These are phyloP conservation scores for Anguilla obscura DNA, from an alignment of 2,797 vertebrate genomes.

Conservation along the genomic window DNA sequence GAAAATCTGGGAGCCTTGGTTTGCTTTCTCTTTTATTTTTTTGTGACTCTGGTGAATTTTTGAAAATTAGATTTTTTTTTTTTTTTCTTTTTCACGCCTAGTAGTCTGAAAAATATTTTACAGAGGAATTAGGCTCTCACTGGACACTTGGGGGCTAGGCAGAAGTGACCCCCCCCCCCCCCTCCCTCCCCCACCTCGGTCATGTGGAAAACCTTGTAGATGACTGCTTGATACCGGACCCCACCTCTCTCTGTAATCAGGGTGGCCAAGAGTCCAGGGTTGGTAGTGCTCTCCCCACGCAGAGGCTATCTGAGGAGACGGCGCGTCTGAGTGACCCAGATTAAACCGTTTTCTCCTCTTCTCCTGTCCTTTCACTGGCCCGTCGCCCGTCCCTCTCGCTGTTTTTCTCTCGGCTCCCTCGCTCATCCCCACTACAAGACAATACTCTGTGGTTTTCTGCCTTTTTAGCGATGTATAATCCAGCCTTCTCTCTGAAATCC, in stretches of 20 bases:
- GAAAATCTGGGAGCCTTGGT: slow-evolving; percentile 53
- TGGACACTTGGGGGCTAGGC: slow-evolving; percentile 36
- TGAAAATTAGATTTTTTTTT: slow-evolving; percentile 48
- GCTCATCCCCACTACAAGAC: slow-evolving; percentile 46
- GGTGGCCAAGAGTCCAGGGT: neutral
- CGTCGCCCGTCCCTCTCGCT: slow-evolving; percentile 27
- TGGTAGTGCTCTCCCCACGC: neutral
- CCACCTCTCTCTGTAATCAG: slow-evolving; percentile 44
- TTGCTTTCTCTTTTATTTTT: slow-evolving; percentile 37
- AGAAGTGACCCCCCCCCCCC: slow-evolving; percentile 26
- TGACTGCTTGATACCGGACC: slow-evolving; percentile 43
- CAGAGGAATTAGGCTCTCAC: slow-evolving; percentile 2
- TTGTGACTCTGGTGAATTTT: slow-evolving; percentile 42
- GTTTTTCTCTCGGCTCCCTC: slow-evolving; percentile 49
- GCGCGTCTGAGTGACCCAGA: slow-evolving; percentile 51
- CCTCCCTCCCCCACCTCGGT: neutral
- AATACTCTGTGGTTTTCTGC: slow-evolving; percentile 41
- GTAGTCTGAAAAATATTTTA: slow-evolving; percentile 32
- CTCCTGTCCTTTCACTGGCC: slow-evolving; percentile 46
- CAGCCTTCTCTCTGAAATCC: slow-evolving; percentile 7
- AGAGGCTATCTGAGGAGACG: slow-evolving; percentile 60
- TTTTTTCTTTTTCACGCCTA: slow-evolving; percentile 38
- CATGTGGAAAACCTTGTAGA: slow-evolving; percentile 51
- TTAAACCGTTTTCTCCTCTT: slow-evolving; percentile 49
- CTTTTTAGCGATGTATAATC: slow-evolving; percentile 38